phyloP scores from a whole-genome alignment of 2,797 vertebrate species.

The Epinephelus malabaricus region DNA sequence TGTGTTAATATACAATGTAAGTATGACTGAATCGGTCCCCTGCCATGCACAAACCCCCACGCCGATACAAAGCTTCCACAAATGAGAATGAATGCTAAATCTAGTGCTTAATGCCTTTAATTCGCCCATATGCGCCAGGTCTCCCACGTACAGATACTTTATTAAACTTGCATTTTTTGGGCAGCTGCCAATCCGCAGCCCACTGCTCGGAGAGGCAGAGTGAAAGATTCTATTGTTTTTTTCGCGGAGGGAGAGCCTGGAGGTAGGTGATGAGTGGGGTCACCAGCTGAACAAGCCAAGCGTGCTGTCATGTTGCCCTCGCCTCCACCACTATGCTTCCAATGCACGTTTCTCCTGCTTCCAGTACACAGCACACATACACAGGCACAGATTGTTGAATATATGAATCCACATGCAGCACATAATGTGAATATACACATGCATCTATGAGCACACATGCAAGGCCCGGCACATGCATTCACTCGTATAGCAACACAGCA shows the following conservation, averaged over 20 bases:
- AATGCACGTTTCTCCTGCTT: slow-evolving; percentile 55
- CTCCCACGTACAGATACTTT: slow-evolving; percentile 64
- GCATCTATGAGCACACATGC: background rate
- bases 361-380: slow-evolving; percentile 13
- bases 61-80: slow-evolving; percentile 23
- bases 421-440: background rate
- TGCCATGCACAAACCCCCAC: slow-evolving; percentile 11
- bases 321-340: slow-evolving; percentile 62
- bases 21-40: slow-evolving; percentile 14
- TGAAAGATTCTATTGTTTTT: slow-evolving; percentile 75
- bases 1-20: slow-evolving; percentile 8
- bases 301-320: slow-evolving; percentile 64
- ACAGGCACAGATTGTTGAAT: slow-evolving; percentile 5
- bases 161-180: slow-evolving; percentile 60
- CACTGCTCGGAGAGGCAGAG: slow-evolving; percentile 59
- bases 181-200: slow-evolving; percentile 62
- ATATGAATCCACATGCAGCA: slow-evolving; percentile 12
- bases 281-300: slow-evolving; percentile 75
- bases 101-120: slow-evolving; percentile 30
- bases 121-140: slow-evolving; percentile 14
- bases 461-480: background rate
- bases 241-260: slow-evolving; percentile 64
- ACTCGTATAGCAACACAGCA: background rate
- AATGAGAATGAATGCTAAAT: slow-evolving; percentile 52
- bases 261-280: slow-evolving; percentile 74